phyloP scores from a whole-genome alignment of 1,140 invertebrate genomes.

The Pachypeltis micranthus region DNA sequence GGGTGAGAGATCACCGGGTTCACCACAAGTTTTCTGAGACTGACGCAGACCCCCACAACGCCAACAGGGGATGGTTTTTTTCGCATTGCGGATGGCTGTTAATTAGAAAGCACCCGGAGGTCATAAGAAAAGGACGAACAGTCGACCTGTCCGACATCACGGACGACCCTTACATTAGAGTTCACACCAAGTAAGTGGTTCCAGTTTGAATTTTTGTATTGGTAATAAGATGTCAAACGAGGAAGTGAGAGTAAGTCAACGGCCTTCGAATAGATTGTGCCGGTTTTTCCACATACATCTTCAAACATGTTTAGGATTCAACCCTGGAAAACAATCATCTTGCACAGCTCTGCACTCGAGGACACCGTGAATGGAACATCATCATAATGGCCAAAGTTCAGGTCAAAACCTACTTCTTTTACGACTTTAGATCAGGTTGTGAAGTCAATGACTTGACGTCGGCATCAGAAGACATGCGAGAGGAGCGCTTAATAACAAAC shows the following conservation, averaged over 20 bases:
- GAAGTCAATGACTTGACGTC: too few relatives aligned
- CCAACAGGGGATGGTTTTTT: conserved; percentile 47
- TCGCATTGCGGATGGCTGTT: conserved; percentile 52
- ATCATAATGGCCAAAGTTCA: too few relatives aligned
- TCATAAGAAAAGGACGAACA: conserved; percentile 49
- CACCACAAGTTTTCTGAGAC: conserved; percentile 45
- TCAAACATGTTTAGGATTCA: too few relatives aligned
- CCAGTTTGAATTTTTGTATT: not conserved
- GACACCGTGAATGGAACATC: too few relatives aligned
- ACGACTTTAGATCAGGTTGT: too few relatives aligned
- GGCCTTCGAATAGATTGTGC: not conserved
- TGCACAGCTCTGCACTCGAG: too few relatives aligned
- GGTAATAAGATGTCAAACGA: not conserved
- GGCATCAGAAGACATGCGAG: too few relatives aligned
- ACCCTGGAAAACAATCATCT: too few relatives aligned
- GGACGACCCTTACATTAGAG: conserved; percentile 53
- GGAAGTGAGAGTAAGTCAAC: not conserved
- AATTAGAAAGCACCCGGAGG: conserved; percentile 45
- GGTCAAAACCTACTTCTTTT: too few relatives aligned
- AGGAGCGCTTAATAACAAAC: too few relatives aligned
- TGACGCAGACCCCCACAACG: conserved; percentile 71
- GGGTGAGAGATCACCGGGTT: conserved; percentile 43
- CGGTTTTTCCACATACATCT: too few relatives aligned
- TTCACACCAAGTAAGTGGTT: conserved; percentile 56
- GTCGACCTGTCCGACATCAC: conserved; percentile 59